Conservation (phyloP, 2,113 vertebrate genomes). For the Dipodomys ordii region DNA sequence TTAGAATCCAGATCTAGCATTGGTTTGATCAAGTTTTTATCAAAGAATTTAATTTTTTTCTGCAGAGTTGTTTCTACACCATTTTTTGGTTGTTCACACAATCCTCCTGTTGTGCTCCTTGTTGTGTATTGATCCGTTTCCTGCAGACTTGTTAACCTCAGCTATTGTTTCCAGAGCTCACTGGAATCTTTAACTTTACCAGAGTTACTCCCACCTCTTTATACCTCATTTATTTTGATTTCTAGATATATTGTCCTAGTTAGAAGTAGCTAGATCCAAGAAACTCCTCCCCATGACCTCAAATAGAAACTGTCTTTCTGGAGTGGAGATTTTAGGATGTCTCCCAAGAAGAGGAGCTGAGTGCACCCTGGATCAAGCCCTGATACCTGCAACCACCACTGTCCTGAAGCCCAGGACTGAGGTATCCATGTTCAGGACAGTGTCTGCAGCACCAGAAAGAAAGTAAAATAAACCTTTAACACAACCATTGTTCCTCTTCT, state of each 20-base stretch:
- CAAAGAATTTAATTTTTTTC: neutral
- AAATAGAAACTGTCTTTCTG: neutral
- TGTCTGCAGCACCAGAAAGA: neutral
- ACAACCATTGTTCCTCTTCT: neutral
- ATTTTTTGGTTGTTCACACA: neutral
- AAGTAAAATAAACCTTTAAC: neutral
- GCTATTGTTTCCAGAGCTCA: neutral
- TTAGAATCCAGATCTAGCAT: neutral
- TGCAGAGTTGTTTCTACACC: slow-evolving; percentile 3
- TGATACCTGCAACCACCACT: neutral
- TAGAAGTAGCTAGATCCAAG: neutral
- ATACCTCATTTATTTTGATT: neutral
- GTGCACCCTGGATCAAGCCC: neutral
- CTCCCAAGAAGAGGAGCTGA: neutral
- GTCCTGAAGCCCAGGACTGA: neutral
- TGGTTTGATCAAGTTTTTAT: neutral
- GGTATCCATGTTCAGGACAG: too few species aligned
- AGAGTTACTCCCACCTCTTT: neutral
- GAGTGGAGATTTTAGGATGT: neutral
- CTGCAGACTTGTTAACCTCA: neutral
- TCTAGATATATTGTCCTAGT: neutral
- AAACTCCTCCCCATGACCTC: neutral
- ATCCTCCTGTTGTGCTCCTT: neutral
- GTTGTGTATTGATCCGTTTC: neutral
- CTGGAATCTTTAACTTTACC: neutral